Conservation (phyloP, 2,113 vertebrate genomes). For the Damaliscus lunatus region DNA sequence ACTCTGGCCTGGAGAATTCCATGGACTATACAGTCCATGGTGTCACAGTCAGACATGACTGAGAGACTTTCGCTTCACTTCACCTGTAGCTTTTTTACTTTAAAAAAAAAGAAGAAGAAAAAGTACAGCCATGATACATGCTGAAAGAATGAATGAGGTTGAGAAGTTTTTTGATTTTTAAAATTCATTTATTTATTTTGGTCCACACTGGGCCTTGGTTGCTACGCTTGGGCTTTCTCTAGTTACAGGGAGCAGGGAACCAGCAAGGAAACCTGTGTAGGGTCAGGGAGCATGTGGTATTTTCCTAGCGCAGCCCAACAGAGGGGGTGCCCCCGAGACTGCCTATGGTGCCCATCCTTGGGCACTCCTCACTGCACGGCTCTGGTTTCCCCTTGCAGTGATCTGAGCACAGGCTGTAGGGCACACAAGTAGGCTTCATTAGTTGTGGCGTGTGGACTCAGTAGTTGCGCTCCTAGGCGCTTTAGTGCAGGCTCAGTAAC, state of each 20-base stretch:
- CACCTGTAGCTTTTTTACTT: neutral
- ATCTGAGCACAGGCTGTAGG: neutral
- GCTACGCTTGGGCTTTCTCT: neutral
- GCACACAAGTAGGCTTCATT: neutral
- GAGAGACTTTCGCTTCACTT: neutral
- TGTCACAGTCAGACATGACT: neutral
- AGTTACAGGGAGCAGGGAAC: neutral
- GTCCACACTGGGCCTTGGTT: neutral
- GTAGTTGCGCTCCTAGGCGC: accelerated
- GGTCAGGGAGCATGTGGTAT: neutral
- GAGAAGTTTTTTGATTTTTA: neutral
- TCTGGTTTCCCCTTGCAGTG: neutral
- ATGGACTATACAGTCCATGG: neutral
- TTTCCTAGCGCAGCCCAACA: neutral
- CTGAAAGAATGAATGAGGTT: neutral
- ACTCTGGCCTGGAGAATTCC: neutral
- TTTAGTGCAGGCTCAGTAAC: neutral
- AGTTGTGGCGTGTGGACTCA: neutral
- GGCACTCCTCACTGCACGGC: neutral
- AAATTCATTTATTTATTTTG: neutral
- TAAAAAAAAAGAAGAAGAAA: neutral
- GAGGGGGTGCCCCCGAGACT: neutral
- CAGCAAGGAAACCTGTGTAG: neutral
- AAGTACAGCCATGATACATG: neutral
- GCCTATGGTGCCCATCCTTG: neutral